phyloP scores from a whole-genome alignment of 2,113 vertebrate species.

The Microtus ochrogaster region DNA sequence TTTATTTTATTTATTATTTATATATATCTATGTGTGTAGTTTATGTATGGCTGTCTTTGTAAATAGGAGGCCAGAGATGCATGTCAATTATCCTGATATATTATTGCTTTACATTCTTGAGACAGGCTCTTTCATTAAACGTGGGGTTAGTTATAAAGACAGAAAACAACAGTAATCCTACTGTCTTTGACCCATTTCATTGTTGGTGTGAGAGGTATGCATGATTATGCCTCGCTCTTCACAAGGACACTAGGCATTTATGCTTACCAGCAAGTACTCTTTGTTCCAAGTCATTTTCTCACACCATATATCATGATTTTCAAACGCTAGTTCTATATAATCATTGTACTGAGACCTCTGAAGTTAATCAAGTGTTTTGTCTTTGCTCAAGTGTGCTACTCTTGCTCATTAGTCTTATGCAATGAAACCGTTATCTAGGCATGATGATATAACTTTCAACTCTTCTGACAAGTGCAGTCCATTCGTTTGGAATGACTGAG shows the following conservation, averaged over 20 bases:
- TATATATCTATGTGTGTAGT: too few species aligned
- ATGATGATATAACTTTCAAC: not conserved
- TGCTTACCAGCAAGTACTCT: not conserved
- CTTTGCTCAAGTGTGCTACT: not conserved
- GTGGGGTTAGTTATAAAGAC: too few species aligned
- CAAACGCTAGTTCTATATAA: not conserved
- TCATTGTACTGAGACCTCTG: not conserved
- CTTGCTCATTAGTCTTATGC: not conserved
- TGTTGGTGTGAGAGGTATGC: not conserved
- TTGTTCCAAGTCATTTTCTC: not conserved
- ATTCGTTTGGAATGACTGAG: not conserved
- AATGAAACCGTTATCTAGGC: not conserved
- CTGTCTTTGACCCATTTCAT: not conserved
- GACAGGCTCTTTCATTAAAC: too few species aligned
- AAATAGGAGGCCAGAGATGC: too few species aligned
- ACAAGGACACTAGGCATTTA: not conserved
- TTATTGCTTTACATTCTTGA: too few species aligned
- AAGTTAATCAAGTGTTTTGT: not conserved
- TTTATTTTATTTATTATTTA: too few species aligned
- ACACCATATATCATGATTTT: not conserved
- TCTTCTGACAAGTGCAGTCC: not conserved
- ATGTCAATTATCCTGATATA: too few species aligned
- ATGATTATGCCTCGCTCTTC: not conserved
- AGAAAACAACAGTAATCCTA: too few species aligned
- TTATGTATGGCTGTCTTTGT: too few species aligned